These are phyloP conservation scores for Clavelina lepadiformis DNA, from an alignment of 23 tunicate species.

Conservation along the genomic window DNA sequence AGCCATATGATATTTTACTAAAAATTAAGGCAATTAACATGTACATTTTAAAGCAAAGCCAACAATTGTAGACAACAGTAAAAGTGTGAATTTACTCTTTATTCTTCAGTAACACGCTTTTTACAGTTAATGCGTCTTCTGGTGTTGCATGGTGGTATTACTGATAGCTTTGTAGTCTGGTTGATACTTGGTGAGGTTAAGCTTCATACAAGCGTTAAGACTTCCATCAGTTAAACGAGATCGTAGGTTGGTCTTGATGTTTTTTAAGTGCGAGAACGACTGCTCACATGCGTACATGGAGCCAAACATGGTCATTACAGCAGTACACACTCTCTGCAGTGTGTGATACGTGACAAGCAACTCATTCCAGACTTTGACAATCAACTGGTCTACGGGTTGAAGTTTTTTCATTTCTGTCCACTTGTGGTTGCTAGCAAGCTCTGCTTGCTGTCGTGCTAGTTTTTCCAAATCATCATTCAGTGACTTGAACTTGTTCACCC, in stretches of 20 bases:
- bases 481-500: conserved; percentile 28
- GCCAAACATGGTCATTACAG: conserved; percentile 5
- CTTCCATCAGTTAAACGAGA: background rate
- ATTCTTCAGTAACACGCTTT: no score
- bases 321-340: conserved; percentile 14
- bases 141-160: conserved; percentile 16
- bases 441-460: conserved; percentile 17
- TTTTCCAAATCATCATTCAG: conserved; percentile 22
- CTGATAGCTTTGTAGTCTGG: conserved; percentile 1
- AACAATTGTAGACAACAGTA: no score
- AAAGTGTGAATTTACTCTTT: no score
- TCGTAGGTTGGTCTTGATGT: background rate
- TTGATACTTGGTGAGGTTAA: conserved; percentile 22
- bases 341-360: conserved; percentile 14
- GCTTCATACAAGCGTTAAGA: conserved; percentile 14
- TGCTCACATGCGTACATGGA: conserved; percentile 3
- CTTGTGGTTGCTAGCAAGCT: conserved; percentile 16
- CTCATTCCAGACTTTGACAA: conserved; percentile 1
- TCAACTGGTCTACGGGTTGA: conserved; percentile 13
- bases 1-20: background rate
- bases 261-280: background rate
- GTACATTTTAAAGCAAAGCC: no score
- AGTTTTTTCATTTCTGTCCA: conserved; percentile 18
- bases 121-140: conserved; percentile 26
- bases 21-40: background rate